Conservation (phyloP, 2,113 vertebrate species). For the Pseudolaguvia tuberculata region DNA sequence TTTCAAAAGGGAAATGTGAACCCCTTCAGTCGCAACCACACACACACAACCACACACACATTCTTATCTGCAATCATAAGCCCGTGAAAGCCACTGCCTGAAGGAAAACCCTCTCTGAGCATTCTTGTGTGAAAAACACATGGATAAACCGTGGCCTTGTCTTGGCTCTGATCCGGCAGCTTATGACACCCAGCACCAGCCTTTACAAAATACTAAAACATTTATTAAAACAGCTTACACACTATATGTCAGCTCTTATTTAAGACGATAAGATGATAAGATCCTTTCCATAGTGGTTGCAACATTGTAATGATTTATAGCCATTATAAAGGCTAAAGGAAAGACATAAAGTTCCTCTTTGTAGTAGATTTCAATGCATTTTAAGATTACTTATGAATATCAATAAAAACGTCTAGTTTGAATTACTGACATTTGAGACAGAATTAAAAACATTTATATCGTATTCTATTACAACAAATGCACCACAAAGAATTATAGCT, state of each 20-base stretch:
- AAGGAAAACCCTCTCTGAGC: constrained; percentile 51
- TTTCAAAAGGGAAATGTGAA: constrained; percentile 57
- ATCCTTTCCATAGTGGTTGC: neutral
- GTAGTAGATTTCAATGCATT: neutral
- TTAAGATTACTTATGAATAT: neutral
- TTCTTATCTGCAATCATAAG: constrained; percentile 53
- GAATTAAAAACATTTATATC: neutral
- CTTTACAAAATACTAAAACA: constrained; percentile 2
- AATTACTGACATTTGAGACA: neutral
- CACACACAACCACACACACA: constrained; percentile 45
- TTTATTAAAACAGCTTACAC: constrained; percentile 4
- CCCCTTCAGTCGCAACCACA: constrained; percentile 42
- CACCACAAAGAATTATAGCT: neutral
- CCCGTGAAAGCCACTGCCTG: constrained; percentile 60
- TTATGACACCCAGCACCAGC: neutral
- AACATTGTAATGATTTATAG: neutral
- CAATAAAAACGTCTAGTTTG: neutral
- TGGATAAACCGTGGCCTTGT: constrained; percentile 55
- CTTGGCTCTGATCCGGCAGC: constrained; percentile 31
- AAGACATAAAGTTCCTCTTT: neutral
- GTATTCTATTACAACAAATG: neutral
- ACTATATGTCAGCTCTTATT: neutral
- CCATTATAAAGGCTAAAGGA: neutral
- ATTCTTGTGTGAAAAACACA: constrained; percentile 55
- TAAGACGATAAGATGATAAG: neutral